Evolutionary conservation across 2,888 invertebrate genomes (phyloP).

Genomic region (Nineta flava): DNA sequence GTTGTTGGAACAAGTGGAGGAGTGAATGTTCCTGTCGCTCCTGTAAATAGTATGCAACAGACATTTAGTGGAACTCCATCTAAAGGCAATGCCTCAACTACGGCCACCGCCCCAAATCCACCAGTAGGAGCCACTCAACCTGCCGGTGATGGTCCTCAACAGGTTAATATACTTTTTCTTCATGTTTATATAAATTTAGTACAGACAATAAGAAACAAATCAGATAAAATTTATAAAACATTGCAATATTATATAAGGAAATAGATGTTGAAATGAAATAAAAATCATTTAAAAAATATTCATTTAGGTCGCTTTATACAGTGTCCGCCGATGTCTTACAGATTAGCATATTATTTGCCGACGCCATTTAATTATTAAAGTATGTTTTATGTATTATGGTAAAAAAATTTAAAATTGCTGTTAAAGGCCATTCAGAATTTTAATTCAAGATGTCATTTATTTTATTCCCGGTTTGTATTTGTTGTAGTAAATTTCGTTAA

Average conservation of each 20-base stretch:
- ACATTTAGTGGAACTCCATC: neutral
- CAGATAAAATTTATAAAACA: neutral
- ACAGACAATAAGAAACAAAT: neutral
- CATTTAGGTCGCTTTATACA: too few relatives aligned
- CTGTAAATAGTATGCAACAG: slow-evolving; percentile 2
- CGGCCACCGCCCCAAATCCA: neutral
- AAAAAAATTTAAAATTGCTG: too few relatives aligned
- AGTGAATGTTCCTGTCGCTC: slow-evolving; percentile 2
- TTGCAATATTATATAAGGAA: neutral
- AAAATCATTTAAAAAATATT: neutral
- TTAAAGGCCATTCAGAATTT: too few relatives aligned
- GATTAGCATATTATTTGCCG: too few relatives aligned
- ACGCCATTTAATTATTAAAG: too few relatives aligned
- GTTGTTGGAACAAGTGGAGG: neutral
- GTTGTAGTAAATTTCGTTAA: too few relatives aligned
- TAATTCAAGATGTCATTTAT: too few relatives aligned
- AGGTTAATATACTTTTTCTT: neutral
- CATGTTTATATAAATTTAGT: neutral
- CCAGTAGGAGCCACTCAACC: slow-evolving; percentile 4
- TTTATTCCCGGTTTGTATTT: too few relatives aligned
- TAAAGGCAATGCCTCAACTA: slow-evolving; percentile 1
- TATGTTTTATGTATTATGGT: too few relatives aligned
- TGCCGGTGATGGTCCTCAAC: slow-evolving; percentile 5
- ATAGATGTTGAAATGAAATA: neutral
- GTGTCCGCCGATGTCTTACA: too few relatives aligned